Conservation (phyloP, 2,113 vertebrate species). For the Lates calcarifer region DNA sequence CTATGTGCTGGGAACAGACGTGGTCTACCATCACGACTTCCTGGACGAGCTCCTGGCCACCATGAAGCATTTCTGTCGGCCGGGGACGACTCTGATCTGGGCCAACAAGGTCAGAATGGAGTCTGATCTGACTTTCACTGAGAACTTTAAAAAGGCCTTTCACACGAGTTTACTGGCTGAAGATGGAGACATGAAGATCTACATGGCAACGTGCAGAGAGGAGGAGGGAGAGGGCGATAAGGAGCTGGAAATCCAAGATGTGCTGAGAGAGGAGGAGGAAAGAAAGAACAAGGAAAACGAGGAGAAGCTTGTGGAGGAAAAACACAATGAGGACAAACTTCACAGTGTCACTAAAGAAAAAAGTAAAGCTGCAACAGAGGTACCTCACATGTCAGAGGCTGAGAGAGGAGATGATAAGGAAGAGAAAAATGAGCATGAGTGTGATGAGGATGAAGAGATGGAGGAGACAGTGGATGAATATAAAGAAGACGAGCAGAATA, state of each 20-base stretch:
- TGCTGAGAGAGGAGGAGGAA: neutral
- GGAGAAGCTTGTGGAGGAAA: neutral
- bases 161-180: constrained; percentile 87
- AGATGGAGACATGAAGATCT: constrained; percentile 88
- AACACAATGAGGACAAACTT: neutral
- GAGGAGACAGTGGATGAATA: neutral
- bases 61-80: constrained; percentile 90
- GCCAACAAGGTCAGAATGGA: constrained; percentile 92
- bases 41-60: constrained; percentile 88
- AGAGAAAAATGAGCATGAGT: constrained; percentile 2
- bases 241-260: neutral
- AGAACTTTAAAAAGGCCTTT: constrained; percentile 86
- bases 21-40: constrained; percentile 91
- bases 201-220: constrained; percentile 83
- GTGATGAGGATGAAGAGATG: neutral
- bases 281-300: neutral
- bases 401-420: constrained; percentile 10
- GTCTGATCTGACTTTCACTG: constrained; percentile 88
- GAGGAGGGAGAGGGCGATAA: neutral
- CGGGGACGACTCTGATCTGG: constrained; percentile 91
- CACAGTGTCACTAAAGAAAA: neutral
- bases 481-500: constrained; percentile 16
- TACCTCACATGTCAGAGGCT: neutral
- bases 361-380: neutral
- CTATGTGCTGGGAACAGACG: constrained; percentile 92